Conservation (phyloP, 2,113 vertebrate genomes). For the Campylomormyrus tamandua region DNA sequence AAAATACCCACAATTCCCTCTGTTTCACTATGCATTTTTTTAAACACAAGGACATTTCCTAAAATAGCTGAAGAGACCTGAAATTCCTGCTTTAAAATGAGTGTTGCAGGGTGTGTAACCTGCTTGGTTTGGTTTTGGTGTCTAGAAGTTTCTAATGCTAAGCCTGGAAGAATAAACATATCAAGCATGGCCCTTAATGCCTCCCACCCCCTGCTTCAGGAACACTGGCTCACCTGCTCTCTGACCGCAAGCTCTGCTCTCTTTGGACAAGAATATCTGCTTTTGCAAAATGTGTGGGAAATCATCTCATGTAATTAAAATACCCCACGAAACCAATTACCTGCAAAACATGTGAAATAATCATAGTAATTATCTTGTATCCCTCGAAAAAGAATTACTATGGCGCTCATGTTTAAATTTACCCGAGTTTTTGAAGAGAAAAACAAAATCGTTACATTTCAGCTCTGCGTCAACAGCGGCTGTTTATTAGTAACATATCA, state of each 20-base stretch:
- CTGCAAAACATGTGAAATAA: background rate
- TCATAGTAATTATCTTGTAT: background rate
- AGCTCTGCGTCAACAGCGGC: background rate
- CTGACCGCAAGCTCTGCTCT: background rate
- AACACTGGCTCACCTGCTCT: background rate
- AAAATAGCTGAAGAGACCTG: background rate
- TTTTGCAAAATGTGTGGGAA: background rate
- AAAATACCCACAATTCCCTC: conserved; percentile 14
- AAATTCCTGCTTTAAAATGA: background rate
- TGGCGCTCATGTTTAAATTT: background rate
- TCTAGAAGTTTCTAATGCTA: background rate
- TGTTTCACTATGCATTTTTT: background rate
- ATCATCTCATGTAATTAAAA: background rate
- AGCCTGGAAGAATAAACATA: background rate
- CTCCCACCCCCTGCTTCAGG: background rate
- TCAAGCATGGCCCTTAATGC: background rate
- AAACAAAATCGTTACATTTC: background rate
- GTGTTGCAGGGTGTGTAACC: background rate
- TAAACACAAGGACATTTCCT: background rate
- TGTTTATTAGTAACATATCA: background rate
- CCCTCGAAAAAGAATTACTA: background rate
- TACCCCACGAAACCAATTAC: background rate
- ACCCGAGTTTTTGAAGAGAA: background rate
- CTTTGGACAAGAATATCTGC: background rate
- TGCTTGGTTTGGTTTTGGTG: background rate